Percentiles rank a stretch among this genome's conserved stretches.
phyloP scores from a whole-genome alignment of 1,140 invertebrate species.

The Drosophila kohkoa region DNA sequence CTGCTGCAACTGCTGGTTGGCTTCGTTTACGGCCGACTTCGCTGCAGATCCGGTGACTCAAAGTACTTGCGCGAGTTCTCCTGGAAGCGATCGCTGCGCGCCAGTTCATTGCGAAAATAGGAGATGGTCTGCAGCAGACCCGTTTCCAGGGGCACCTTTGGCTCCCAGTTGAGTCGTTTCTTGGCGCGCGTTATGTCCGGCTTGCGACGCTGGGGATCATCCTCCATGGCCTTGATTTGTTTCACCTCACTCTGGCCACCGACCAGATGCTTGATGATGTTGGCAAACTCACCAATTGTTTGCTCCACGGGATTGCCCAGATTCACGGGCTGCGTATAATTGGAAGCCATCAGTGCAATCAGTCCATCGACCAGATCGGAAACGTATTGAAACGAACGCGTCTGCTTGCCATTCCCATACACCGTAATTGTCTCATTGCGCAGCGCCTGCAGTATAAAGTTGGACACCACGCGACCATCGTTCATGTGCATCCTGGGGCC shows the following conservation, averaged over 20 bases:
- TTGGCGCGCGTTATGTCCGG: conserved; percentile 97
- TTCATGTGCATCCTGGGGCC: conserved; percentile 99
- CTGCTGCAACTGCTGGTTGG: background rate
- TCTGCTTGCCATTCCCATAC: conserved; percentile 98
- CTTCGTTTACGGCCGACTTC: conserved; percentile 45
- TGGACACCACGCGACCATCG: conserved; percentile 99
- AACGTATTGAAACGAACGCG: conserved; percentile 99
- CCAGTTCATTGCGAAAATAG: conserved; percentile 95
- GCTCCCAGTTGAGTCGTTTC: conserved; percentile 95
- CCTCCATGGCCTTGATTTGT: conserved; percentile 93
- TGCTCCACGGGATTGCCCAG: conserved; percentile 99
- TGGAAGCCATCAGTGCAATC: conserved; percentile 96
- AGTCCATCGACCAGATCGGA: conserved; percentile 98
- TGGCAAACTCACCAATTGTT: conserved; percentile 98
- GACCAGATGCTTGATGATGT: conserved; percentile 94
- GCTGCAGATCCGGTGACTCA: conserved; percentile 69
- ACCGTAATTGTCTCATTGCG: conserved; percentile 98
- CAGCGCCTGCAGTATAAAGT: conserved; percentile 98
- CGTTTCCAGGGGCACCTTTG: conserved; percentile 93
- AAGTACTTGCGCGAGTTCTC: conserved; percentile 80
- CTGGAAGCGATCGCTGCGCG: conserved; percentile 85
- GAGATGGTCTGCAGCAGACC: conserved; percentile 95
- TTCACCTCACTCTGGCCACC: conserved; percentile 94
- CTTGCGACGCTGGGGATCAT: conserved; percentile 97
- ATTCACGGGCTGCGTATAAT: conserved; percentile 97